Evolutionary conservation across 2,888 invertebrate species (phyloP).

Genomic region (Chesias legatella): DNA sequence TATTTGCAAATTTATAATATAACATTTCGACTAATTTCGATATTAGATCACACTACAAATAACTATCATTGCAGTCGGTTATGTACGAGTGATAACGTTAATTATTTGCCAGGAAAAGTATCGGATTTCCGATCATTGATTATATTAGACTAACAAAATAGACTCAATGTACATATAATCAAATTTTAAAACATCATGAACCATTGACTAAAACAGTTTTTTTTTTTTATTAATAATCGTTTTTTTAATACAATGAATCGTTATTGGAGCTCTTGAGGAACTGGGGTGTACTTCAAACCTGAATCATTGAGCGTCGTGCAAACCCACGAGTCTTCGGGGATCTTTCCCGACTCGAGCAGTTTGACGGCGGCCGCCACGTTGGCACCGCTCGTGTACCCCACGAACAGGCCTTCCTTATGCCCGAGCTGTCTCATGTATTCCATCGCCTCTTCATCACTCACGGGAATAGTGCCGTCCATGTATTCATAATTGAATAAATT

Average conservation of each 20-base stretch:
- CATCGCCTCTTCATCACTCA: constrained; percentile 62
- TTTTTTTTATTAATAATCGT: too few relatives aligned
- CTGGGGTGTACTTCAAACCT: constrained; percentile 68
- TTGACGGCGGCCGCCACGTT: constrained; percentile 70
- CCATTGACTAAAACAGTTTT: too few relatives aligned
- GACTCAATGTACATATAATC: too few relatives aligned
- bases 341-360: constrained; percentile 55
- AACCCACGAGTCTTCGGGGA: constrained; percentile 65
- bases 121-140: too few relatives aligned
- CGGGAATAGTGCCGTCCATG: constrained; percentile 62
- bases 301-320: constrained; percentile 64
- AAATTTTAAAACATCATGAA: too few relatives aligned
- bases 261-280: constrained; percentile 42
- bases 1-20: too few relatives aligned
- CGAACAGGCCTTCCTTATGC: constrained; percentile 64
- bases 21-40: too few relatives aligned
- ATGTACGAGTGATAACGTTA: too few relatives aligned
- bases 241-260: neutral
- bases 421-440: constrained; percentile 60
- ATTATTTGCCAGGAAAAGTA: too few relatives aligned
- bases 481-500: constrained; percentile 59
- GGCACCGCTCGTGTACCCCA: constrained; percentile 71
- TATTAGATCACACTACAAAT: too few relatives aligned
- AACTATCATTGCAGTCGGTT: too few relatives aligned
- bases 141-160: too few relatives aligned